phyloP scores from a whole-genome alignment of 2,113 vertebrate genomes.

The Odontesthes bonariensis region DNA sequence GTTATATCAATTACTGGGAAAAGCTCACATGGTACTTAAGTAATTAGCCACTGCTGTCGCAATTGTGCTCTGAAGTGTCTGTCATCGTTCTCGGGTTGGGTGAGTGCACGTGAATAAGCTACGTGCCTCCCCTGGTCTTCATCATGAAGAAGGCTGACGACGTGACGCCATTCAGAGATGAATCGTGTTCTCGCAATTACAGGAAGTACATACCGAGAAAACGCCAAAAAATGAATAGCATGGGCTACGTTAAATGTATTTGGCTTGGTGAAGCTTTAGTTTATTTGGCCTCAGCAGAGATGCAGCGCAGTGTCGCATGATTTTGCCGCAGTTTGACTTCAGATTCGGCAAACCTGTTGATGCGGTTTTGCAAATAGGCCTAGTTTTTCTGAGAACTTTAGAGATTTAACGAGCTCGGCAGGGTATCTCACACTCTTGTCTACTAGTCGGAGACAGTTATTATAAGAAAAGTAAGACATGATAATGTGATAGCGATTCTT shows the following conservation, averaged over 20 bases:
- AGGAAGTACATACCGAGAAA: background rate
- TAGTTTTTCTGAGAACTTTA: background rate
- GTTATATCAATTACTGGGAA: background rate
- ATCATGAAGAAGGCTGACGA: constrained; percentile 49
- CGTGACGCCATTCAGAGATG: constrained; percentile 31
- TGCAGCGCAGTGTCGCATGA: constrained; percentile 35
- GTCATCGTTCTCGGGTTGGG: background rate
- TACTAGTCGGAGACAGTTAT: background rate
- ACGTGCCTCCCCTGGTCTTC: constrained; percentile 51
- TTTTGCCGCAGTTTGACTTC: constrained; percentile 68
- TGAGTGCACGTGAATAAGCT: constrained; percentile 29
- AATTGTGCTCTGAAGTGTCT: background rate
- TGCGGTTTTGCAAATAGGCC: constrained; percentile 25
- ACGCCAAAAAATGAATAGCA: background rate
- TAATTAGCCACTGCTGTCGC: background rate
- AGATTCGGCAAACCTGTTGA: constrained; percentile 63
- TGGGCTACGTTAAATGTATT: background rate
- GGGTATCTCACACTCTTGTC: too few species aligned
- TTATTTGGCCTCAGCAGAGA: constrained; percentile 2
- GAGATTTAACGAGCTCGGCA: too few species aligned
- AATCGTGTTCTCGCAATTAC: background rate
- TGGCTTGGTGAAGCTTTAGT: background rate
- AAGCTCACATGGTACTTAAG: too few species aligned
- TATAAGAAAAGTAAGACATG: background rate
- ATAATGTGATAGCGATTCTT: too few species aligned